Conservation (phyloP, 2,888 invertebrate genomes). For the Apamea monoglypha region DNA sequence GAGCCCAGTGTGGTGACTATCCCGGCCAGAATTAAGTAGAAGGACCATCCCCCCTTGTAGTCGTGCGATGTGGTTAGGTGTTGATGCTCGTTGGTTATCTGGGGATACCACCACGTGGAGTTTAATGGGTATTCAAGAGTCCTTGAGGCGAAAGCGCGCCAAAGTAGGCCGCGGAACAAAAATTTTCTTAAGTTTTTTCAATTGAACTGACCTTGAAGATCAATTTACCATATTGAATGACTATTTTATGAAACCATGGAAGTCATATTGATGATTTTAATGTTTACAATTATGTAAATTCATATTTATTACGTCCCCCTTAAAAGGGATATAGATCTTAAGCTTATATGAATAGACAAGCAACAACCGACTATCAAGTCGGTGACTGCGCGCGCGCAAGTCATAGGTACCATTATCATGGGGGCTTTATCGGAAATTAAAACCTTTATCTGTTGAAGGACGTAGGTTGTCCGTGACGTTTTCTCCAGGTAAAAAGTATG, state of each 20-base stretch:
- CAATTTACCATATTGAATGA: neutral
- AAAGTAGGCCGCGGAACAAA: neutral
- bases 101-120: slow-evolving; percentile 49
- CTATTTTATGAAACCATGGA: neutral
- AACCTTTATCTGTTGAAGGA: neutral
- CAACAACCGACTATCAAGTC: too few species aligned
- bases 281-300: neutral
- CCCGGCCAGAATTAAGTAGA: slow-evolving; percentile 92
- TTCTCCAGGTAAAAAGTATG: neutral
- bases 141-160: neutral
- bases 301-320: neutral
- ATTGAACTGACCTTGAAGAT: too few species aligned
- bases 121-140: slow-evolving; percentile 3
- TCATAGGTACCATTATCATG: neutral
- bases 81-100: slow-evolving; percentile 85
- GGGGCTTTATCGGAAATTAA: neutral
- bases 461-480: neutral
- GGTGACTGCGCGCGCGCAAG: slow-evolving; percentile 15
- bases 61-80: slow-evolving; percentile 80
- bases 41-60: slow-evolving; percentile 91
- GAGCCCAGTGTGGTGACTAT: slow-evolving; percentile 94
- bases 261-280: neutral
- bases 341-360: too few species aligned
- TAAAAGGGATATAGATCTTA: too few species aligned
- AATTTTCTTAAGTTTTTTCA: neutral